These are phyloP conservation scores for Leucoptera coffeella DNA, from an alignment of 2,888 invertebrate species.

Conservation along the genomic window DNA sequence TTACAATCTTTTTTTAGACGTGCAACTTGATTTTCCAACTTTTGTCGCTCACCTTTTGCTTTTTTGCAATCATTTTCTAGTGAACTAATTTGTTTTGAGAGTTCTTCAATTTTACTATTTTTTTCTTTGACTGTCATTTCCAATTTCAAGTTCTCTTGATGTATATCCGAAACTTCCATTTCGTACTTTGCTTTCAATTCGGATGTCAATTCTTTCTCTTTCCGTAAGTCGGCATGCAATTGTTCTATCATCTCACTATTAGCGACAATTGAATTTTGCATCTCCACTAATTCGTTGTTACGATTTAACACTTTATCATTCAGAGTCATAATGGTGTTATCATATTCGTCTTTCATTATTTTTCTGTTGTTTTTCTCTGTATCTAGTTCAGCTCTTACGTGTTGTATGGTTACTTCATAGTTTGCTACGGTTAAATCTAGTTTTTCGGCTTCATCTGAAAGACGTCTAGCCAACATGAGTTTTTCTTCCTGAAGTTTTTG, in stretches of 20 bases:
- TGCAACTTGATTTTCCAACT: too few relatives aligned
- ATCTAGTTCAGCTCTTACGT: slow-evolving; percentile 18
- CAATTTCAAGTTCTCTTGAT: background rate
- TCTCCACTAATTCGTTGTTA: slow-evolving; percentile 32
- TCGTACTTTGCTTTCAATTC: background rate
- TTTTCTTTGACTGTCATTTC: slow-evolving; percentile 7
- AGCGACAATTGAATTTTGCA: slow-evolving; percentile 25
- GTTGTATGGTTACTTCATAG: slow-evolving; percentile 4
- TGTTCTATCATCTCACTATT: slow-evolving; percentile 27
- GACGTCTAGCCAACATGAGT: slow-evolving; percentile 20
- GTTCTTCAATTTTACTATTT: slow-evolving; percentile 9
- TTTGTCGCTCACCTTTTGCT: too few relatives aligned
- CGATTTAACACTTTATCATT: slow-evolving; percentile 34
- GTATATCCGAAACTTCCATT: background rate
- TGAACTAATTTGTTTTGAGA: slow-evolving; percentile 1
- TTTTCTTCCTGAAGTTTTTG: slow-evolving; percentile 32
- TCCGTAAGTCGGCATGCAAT: slow-evolving; percentile 18
- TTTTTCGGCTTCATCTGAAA: slow-evolving; percentile 25
- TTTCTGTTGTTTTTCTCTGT: slow-evolving; percentile 19
- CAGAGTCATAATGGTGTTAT: slow-evolving; percentile 26
- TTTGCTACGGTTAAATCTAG: slow-evolving; percentile 16
- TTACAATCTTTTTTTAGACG: too few relatives aligned
- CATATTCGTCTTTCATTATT: slow-evolving; percentile 24
- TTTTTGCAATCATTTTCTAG: background rate
- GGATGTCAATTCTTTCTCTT: slow-evolving; percentile 14